phyloP scores from a whole-genome alignment of 2,113 vertebrate species.

The Antechinus stuartii region DNA sequence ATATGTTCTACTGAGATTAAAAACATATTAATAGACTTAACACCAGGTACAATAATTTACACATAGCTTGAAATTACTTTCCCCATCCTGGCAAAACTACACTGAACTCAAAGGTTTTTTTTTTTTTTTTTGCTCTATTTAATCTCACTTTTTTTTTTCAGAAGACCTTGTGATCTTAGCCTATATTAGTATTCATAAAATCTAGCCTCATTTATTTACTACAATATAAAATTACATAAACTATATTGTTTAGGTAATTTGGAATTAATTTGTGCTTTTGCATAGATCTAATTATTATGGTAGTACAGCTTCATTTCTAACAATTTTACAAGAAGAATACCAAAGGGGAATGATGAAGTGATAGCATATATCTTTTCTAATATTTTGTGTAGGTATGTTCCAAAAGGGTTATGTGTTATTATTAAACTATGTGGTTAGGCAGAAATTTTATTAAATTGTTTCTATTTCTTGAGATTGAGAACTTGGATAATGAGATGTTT shows the following conservation, averaged over 20 bases:
- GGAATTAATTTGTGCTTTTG: background rate
- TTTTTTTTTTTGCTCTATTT: background rate
- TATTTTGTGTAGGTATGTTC: background rate
- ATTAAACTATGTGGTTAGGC: background rate
- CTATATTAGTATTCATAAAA: background rate
- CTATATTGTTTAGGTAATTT: background rate
- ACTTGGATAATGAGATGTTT: background rate
- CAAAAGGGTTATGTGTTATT: background rate
- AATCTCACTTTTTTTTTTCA: background rate
- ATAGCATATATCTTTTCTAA: background rate
- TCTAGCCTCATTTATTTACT: background rate
- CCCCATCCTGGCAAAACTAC: constrained; percentile 16
- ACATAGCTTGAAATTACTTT: constrained; percentile 32
- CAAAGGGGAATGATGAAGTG: background rate
- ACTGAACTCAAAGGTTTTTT: background rate
- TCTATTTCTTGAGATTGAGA: background rate
- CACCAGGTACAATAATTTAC: constrained; percentile 8
- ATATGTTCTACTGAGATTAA: constrained; percentile 6
- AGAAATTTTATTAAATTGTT: background rate
- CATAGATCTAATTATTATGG: background rate
- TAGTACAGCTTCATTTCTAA: background rate
- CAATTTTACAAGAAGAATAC: background rate
- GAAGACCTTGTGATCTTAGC: background rate
- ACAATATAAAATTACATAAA: background rate
- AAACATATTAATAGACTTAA: constrained; percentile 31